These are phyloP conservation scores for Diloba caeruleocephala DNA, from an alignment of 2,888 invertebrate genomes.

Conservation along the genomic window DNA sequence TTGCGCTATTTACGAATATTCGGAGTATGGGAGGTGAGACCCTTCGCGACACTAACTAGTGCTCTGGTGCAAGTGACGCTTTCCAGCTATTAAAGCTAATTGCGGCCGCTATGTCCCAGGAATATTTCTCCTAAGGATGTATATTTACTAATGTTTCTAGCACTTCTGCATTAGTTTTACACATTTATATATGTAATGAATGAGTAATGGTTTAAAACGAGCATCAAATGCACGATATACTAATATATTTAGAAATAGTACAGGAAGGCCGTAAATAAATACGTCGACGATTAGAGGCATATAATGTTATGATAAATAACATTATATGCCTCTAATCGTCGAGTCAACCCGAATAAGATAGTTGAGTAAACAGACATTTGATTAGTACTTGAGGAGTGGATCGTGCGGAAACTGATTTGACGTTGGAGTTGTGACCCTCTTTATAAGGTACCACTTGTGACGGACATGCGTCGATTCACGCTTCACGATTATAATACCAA, in stretches of 20 bases:
- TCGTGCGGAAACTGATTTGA: conserved; percentile 26
- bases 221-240: too few relatives aligned
- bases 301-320: too few relatives aligned
- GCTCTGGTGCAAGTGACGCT: conserved; percentile 21
- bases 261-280: background rate
- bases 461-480: conserved; percentile 13
- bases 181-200: too few relatives aligned
- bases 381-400: conserved; percentile 1
- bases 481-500: conserved; percentile 3
- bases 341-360: too few relatives aligned
- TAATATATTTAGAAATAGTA: too few relatives aligned
- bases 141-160: conserved; percentile 5
- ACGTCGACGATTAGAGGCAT: too few relatives aligned
- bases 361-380: conserved; percentile 9
- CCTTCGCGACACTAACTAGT: conserved; percentile 38
- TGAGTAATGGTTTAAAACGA: too few relatives aligned
- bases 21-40: conserved; percentile 34
- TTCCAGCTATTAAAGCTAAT: conserved; percentile 36
- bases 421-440: conserved; percentile 12
- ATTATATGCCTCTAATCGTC: too few relatives aligned
- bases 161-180: background rate
- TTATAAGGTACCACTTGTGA: conserved; percentile 10
- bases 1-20: conserved; percentile 55
- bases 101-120: conserved; percentile 17
- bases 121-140: conserved; percentile 16